A percentile compares a stretch with the other conserved stretches of the same genome.
phyloP scores from a whole-genome alignment of 2,888 invertebrate genomes.

The Julus scanicus region DNA sequence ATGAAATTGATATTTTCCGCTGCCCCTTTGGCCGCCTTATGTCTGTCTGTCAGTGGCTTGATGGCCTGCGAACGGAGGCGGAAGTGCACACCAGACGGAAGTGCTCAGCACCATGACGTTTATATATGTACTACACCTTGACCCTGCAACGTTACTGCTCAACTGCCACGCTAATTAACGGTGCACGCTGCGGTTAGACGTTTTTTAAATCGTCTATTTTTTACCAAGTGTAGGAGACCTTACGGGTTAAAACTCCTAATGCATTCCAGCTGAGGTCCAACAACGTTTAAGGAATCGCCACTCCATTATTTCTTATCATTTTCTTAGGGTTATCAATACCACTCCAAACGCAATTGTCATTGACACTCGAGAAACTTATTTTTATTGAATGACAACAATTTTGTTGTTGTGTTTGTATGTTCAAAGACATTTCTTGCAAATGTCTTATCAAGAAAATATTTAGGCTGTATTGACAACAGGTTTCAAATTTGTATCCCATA shows the following conservation, averaged over 20 bases:
- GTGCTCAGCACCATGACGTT: neutral
- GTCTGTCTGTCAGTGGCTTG: neutral
- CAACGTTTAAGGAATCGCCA: neutral
- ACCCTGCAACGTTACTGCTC: slow-evolving; percentile 7
- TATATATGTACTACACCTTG: slow-evolving; percentile 12
- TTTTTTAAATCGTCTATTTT: neutral
- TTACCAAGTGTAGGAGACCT: neutral
- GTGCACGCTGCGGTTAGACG: neutral
- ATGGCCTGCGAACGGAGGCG: slow-evolving; percentile 35
- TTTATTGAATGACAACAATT: too few species aligned
- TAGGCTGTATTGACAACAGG: too few species aligned
- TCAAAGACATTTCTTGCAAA: too few species aligned
- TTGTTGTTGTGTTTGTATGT: too few species aligned
- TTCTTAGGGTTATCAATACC: neutral
- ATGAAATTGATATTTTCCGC: slow-evolving; percentile 7
- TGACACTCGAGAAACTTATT: too few species aligned
- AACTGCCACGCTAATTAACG: neutral
- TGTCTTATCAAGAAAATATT: too few species aligned
- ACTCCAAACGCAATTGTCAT: too few species aligned
- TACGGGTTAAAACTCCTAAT: neutral
- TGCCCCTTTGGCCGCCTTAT: slow-evolving; percentile 36
- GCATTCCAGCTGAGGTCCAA: neutral
- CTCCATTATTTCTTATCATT: neutral
- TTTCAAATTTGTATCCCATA: too few species aligned
- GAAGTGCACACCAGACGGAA: neutral